Evolutionary conservation across 1,140 invertebrate genomes (phyloP).

Genomic region (Zelostemma sp.): DNA sequence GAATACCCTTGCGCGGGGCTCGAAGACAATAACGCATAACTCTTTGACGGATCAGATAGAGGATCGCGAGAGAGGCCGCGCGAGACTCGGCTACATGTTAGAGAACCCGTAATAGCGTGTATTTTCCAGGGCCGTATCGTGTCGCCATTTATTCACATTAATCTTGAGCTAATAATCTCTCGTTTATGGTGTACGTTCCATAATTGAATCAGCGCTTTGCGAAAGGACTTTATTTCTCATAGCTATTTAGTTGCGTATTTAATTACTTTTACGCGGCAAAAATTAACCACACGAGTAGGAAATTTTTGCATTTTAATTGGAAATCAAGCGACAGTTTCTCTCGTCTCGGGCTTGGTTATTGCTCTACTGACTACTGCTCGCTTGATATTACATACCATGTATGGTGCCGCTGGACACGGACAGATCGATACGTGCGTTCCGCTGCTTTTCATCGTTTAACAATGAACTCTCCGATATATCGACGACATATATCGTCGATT

Average conservation of each 20-base stretch:
- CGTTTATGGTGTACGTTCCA: slow-evolving; percentile 25
- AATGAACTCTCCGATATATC: slow-evolving; percentile 45
- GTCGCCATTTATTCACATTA: slow-evolving; percentile 37
- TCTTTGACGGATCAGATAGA: slow-evolving; percentile 56
- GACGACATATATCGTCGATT: slow-evolving; percentile 45
- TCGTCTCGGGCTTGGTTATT: slow-evolving; percentile 34
- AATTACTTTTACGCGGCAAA: not conserved
- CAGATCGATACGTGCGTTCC: slow-evolving; percentile 44
- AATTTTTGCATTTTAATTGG: no score
- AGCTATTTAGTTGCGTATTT: not conserved
- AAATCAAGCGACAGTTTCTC: no score
- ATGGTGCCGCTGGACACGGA: slow-evolving; percentile 40
- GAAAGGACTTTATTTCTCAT: slow-evolving; percentile 11
- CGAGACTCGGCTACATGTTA: slow-evolving; percentile 25
- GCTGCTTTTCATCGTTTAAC: slow-evolving; percentile 49
- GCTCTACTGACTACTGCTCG: slow-evolving; percentile 19
- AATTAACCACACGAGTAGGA: no score
- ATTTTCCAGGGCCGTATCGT: slow-evolving; percentile 26
- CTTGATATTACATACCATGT: slow-evolving; percentile 49
- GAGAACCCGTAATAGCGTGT: slow-evolving; percentile 37
- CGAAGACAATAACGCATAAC: slow-evolving; percentile 59
- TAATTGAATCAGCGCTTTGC: slow-evolving; percentile 22
- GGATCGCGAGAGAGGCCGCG: slow-evolving; percentile 4
- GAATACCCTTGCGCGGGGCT: slow-evolving; percentile 23
- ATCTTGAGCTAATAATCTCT: slow-evolving; percentile 39